Percentiles rank a stretch among this genome's conserved stretches.
These are phyloP conservation scores for Neostethus bicornis DNA, from an alignment of 2,797 vertebrate species.

Conservation along the genomic window DNA sequence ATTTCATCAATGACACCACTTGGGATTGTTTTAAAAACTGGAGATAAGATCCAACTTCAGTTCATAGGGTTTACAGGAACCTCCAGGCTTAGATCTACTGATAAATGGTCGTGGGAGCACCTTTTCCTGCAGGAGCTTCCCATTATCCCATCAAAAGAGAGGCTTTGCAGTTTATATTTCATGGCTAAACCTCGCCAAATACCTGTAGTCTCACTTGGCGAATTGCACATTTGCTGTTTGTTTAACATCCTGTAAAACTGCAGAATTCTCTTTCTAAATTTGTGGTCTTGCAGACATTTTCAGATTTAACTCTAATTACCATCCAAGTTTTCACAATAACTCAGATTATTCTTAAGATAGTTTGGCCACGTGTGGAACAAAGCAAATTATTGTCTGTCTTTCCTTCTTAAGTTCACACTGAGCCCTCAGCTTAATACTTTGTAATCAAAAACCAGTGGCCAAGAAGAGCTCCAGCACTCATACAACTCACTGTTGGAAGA, in stretches of 20 bases:
- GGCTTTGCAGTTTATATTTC: constrained; percentile 9
- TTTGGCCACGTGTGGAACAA: constrained; percentile 27
- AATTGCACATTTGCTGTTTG: constrained; percentile 14
- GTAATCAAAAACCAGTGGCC: too few species aligned
- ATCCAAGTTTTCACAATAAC: constrained; percentile 38
- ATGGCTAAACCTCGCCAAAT: neutral
- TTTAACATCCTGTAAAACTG: constrained; percentile 22
- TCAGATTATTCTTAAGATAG: constrained; percentile 30
- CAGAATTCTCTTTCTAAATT: constrained; percentile 19
- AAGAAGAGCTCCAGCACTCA: too few species aligned
- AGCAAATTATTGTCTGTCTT: constrained; percentile 38
- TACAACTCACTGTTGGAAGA: too few species aligned
- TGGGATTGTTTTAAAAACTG: constrained; percentile 56
- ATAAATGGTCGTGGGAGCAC: constrained; percentile 39
- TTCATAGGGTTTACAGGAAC: constrained; percentile 34
- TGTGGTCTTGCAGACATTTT: constrained; percentile 25
- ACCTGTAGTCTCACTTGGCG: neutral
- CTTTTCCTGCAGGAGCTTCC: constrained; percentile 36
- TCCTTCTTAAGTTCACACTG: constrained; percentile 18
- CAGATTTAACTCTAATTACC: constrained; percentile 33
- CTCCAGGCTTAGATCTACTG: constrained; percentile 47
- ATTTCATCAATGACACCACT: constrained; percentile 50
- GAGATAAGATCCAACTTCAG: constrained; percentile 36
- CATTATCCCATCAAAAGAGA: constrained; percentile 47
- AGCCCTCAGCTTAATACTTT: constrained; percentile 12